These are phyloP conservation scores for Callyntrura sp. DNA, from an alignment of 2,888 invertebrate species.

Conservation along the genomic window DNA sequence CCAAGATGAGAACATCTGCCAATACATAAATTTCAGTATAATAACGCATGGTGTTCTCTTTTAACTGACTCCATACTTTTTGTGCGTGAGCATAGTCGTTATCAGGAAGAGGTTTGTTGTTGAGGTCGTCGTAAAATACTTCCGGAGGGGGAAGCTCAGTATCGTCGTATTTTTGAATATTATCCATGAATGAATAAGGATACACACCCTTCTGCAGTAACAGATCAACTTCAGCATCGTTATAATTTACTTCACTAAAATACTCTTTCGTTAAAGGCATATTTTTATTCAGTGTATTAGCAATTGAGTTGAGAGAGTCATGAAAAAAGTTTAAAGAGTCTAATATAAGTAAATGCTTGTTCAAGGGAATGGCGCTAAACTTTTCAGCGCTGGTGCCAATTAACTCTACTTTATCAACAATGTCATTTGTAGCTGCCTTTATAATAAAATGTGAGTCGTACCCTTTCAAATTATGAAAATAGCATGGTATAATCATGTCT, in stretches of 20 bases:
- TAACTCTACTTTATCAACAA: background rate
- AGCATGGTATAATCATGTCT: background rate
- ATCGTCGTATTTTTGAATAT: background rate
- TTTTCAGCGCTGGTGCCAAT: background rate
- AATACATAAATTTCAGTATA: conserved; percentile 25
- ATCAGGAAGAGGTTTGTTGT: background rate
- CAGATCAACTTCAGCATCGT: background rate
- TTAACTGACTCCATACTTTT: conserved; percentile 4
- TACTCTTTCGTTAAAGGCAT: background rate
- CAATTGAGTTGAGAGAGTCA: background rate
- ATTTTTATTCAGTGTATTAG: background rate
- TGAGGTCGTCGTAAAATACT: background rate
- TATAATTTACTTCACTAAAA: background rate
- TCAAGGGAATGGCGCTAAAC: background rate
- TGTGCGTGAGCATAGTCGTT: conserved; percentile 5
- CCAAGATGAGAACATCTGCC: conserved; percentile 22
- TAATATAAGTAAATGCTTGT: background rate
- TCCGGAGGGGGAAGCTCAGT: background rate
- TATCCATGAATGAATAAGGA: background rate
- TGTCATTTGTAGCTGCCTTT: background rate
- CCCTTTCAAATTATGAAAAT: conserved; percentile 22
- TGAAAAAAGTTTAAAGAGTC: conserved; percentile 3
- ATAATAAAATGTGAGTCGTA: conserved; percentile 10
- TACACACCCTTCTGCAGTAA: background rate
- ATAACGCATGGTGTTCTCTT: background rate